Conservation (phyloP, 2,113 vertebrate species). For the Blennius ocellaris region DNA sequence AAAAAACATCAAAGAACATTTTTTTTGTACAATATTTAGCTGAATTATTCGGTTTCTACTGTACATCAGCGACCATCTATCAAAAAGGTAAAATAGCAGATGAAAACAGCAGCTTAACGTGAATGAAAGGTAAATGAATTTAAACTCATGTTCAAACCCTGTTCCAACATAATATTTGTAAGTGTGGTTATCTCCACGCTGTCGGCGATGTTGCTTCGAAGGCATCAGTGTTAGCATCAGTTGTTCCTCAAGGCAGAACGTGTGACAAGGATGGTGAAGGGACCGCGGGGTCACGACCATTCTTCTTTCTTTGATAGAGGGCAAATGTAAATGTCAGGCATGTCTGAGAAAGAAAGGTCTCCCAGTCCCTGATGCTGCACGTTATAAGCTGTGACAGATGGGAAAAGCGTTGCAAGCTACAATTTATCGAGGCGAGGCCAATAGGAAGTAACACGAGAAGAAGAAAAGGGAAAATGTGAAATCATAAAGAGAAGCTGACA, state of each 20-base stretch:
- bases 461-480: not conserved
- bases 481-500: not conserved
- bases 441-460: constrained; percentile 8
- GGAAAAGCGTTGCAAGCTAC: constrained; percentile 30
- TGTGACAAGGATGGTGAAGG: constrained; percentile 49
- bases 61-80: not conserved
- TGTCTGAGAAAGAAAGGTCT: constrained; percentile 76
- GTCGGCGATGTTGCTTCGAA: constrained; percentile 10
- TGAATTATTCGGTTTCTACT: no score
- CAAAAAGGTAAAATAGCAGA: not conserved
- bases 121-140: no score
- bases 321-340: constrained; percentile 84
- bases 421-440: constrained; percentile 20
- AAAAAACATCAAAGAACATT: no score
- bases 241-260: constrained; percentile 47
- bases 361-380: constrained; percentile 52
- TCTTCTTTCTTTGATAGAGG: constrained; percentile 78
- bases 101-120: not conserved
- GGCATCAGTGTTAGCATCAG: constrained; percentile 31
- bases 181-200: constrained; percentile 7
- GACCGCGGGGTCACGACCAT: constrained; percentile 62
- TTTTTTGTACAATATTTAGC: no score
- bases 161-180: not conserved
- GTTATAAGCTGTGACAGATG: constrained; percentile 78
- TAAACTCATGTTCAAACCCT: no score